Base-by-base conservation (phyloP, 2,888 invertebrate genomes). In the Pristionchus exspectatus region DNA sequence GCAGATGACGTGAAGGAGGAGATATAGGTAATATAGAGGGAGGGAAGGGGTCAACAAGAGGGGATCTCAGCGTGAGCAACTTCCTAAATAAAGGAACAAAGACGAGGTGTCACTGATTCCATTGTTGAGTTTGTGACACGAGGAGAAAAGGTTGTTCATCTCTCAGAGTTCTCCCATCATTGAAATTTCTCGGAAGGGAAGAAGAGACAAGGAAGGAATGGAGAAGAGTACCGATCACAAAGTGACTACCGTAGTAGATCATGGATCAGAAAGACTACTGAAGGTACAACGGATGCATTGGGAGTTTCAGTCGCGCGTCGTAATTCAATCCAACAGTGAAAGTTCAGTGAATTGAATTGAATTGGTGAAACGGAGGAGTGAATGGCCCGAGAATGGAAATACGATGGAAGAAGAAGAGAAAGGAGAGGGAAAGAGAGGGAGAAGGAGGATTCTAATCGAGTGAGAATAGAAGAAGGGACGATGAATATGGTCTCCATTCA, bases 71-170 rank as follows among this genome's bases (percentile, higher is more conserved):
- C 4, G n/a, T 63, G 38, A 21, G 16, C 2, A 14, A 74, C 38
- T 74, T 74, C 38, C 74, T 74, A 74, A 72, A 74, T 74, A 74
- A 33, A 74, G 74, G 9, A 74, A 74, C 74, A 74, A 74, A 74
- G 74, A 38, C 38, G 74, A 74, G 38, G 38, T 74, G 38, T 63
- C 63, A 63, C 63, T 63, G 63, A 21, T 16, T 33, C 74, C 74
- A 74, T 74, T 74, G 74, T 74, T 38, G 24, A 38, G 38, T 38
- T 1, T 21, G 44, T 50, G 24, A 24, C 74, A 33, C 74, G 74
- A 30, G 66, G 27, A 27, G 63, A 63, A 9, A 7, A 24, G 69
- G 33, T 16, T 27, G 33, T 38, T 74, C 74, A 74, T 74, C 74
- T 74, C 74, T 74, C 74, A 74, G 74, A 74, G 74, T 74, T 74